Base-by-base conservation (phyloP, 2,888 invertebrate genomes). In the Urechis unicinctus region DNA sequence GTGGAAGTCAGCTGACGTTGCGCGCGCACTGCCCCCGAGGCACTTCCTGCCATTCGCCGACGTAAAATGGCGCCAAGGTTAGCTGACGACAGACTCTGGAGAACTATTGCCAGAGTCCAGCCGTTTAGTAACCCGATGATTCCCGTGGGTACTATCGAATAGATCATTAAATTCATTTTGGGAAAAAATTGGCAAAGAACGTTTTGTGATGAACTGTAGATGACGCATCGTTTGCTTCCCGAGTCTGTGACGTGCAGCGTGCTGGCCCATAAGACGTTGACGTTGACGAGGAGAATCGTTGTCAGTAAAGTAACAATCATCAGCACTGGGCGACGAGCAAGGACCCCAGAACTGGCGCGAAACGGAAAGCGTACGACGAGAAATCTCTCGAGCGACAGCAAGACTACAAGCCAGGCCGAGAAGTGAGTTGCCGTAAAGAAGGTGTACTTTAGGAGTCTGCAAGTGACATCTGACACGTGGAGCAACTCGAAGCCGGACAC, bases 371-470 rank as follows among this genome's bases (percentile, higher is more conserved):
- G 3, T 13, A 26, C 28, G 6, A 50, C 28, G 3, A 4, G 31
- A n/a, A 26, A 3, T 31, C 24, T 42, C 50, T 62, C 62, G 9
- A 53, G 42, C 0, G 62, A 58, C 29, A 62, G 43, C 31, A 59
- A 53, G 5, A 62, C 60, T 13, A 61, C 44, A 13, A 62, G 21
- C 60, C 60, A 61, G 28, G 60, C 60, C 1, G 58, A 50, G 41
- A 56, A 22, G 42, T 62, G 57, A 24, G 55, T 50, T 29, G 68
- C 65, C 42, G 68, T 66, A 43, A 72, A 67, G 24, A 66, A 65
- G 3, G 71, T 54, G 56, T 72, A 73, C 56, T 66, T 67, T 26
- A 70, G 57, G 3, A 66, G 47, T 56, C 73, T 71, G 58, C 74
- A 74, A 22, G 65, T 60, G 17, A 63, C 65, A 13, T 61, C 55